Evolutionary conservation across 2,113 vertebrate genomes (phyloP), one percentile per base, ranked within the genome.

Genomic region (Cercopithecus mona): DNA sequence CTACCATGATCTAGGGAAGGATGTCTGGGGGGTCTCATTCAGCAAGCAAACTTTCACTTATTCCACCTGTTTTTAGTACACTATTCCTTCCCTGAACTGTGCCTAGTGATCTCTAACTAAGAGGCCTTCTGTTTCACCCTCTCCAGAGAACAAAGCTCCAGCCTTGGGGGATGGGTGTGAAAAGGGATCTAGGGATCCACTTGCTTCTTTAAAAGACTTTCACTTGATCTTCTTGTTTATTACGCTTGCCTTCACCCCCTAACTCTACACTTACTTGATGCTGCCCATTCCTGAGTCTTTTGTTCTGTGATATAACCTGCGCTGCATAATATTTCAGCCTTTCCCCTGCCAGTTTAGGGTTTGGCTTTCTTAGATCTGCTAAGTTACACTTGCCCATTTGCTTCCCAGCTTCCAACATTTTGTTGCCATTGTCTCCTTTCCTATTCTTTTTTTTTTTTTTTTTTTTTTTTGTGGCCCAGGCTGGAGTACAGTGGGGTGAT

Each of bases 391-490:
- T 50, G 55, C 76, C 32, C 27, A 82, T 59, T 84, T 93, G 81
- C 66, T 93, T 75, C 85, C 61, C 73, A 59, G 45, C 22, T 79
- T 94, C 64, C 84, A 88, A 79, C 73, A 82, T 94, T 91, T 88
- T 95, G 35, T 90, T 73, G 68, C 35, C 38, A 8, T 61, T 80
- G n/a, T 90, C 75, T 93, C 64, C 68, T 89, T 92, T 96, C 25
- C 52, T 18, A 55, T 55, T 55, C 52, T 18, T 2, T 55, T 55
- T 55, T 20, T 64, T 30, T 64, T 61, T 64, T 59, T 59, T 55
- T 57, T 64, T 64, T 64, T 64, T 64, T 64, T 64, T 13, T n/a
- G 61, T 64, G 5, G 27, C 61, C 27, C 61, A 64, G 61, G 61
- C 61, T 64, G 61, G 61, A 64, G 27, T 30, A 12, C 25, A 13